Conservation (phyloP, 2,797 vertebrate species). For the Oophaga sylvatica region DNA sequence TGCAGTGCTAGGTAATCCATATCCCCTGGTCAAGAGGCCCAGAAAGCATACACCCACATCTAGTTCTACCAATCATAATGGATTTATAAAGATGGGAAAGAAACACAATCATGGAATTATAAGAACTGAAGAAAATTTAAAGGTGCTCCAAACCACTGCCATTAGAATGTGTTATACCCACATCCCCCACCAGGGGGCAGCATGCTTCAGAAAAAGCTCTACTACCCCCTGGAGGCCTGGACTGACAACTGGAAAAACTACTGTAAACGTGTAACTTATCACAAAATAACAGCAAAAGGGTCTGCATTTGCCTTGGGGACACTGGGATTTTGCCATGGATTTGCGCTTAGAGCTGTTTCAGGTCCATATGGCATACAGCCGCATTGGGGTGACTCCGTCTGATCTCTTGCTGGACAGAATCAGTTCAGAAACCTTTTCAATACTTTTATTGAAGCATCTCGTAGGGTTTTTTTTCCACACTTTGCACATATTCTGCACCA, state of each 20-base stretch:
- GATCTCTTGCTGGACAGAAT: too few relatives aligned
- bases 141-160: not conserved
- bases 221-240: not conserved
- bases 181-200: not conserved
- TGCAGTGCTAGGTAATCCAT: conserved; percentile 18
- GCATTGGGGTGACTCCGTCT: too few relatives aligned
- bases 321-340: too few relatives aligned
- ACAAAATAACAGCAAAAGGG: too few relatives aligned
- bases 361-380: too few relatives aligned
- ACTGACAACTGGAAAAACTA: not conserved
- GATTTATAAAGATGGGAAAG: not conserved
- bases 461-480: too few relatives aligned
- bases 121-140: not conserved
- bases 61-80: not conserved
- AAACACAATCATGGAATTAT: not conserved
- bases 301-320: too few relatives aligned
- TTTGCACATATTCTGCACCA: too few relatives aligned
- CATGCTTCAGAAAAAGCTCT: not conserved
- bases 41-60: conserved; percentile 1
- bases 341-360: too few relatives aligned
- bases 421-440: too few relatives aligned
- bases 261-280: too few relatives aligned
- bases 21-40: not conserved
- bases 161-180: not conserved
- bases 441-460: too few relatives aligned